Conservation (phyloP, 92 coral and sea anemone genomes). For the Zoanthus sociatus region DNA sequence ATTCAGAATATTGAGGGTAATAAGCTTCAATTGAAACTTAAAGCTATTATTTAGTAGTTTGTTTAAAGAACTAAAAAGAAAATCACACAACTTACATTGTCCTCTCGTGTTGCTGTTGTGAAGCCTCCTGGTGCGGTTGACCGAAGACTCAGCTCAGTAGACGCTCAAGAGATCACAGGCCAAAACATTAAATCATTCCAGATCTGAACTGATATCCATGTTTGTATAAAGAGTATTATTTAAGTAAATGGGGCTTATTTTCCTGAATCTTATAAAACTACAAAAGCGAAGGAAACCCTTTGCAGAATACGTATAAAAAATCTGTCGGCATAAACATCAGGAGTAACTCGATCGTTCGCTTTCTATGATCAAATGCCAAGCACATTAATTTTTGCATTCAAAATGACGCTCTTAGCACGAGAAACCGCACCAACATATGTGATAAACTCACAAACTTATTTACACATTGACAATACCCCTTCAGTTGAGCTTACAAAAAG, state of each 20-base stretch:
- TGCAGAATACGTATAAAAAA: neutral
- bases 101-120: constrained; percentile 22
- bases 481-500: neutral
- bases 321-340: neutral
- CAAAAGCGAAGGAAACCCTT: neutral
- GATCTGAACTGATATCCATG: constrained; percentile 2
- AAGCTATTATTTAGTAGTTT: constrained; percentile 8
- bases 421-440: neutral
- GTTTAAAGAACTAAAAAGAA: constrained; percentile 32
- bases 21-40: neutral
- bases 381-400: neutral
- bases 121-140: neutral
- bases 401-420: too few relatives aligned
- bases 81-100: constrained; percentile 38
- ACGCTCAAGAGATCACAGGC: constrained; percentile 23
- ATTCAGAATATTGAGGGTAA: neutral
- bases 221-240: neutral
- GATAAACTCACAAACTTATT: neutral
- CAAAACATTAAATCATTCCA: constrained; percentile 13
- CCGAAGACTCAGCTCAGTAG: neutral
- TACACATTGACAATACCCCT: neutral
- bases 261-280: neutral
- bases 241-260: neutral
- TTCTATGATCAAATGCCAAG: neutral
- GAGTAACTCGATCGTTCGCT: neutral